These are phyloP conservation scores for Chaetura pelagica DNA, from an alignment of 2,113 vertebrate species.

Conservation along the genomic window DNA sequence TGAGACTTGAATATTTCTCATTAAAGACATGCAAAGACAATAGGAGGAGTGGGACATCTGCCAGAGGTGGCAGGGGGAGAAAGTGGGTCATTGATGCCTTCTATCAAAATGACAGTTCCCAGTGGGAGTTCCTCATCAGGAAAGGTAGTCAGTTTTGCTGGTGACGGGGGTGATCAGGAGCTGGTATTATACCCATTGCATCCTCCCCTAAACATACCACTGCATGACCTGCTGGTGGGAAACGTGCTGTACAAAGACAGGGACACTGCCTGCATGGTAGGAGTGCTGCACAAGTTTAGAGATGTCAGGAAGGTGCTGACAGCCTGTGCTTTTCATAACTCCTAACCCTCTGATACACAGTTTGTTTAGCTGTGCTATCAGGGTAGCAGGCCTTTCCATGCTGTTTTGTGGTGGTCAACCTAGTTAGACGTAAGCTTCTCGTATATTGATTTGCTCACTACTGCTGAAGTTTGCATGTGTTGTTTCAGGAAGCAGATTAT, in stretches of 20 bases:
- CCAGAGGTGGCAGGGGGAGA: not conserved
- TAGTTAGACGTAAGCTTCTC: not conserved
- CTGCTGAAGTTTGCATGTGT: not conserved
- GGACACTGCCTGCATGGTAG: not conserved
- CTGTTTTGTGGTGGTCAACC: not conserved
- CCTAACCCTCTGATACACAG: not conserved
- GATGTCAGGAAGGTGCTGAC: not conserved
- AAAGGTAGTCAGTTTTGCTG: slow-evolving; percentile 7
- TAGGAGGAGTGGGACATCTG: slow-evolving; percentile 10
- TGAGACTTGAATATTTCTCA: not conserved
- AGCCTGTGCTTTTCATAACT: not conserved
- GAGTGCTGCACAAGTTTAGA: not conserved
- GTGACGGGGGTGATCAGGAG: not conserved
- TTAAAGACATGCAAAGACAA: not conserved
- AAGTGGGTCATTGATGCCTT: slow-evolving; percentile 2
- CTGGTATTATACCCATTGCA: not conserved
- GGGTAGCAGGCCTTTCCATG: not conserved
- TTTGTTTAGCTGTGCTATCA: not conserved
- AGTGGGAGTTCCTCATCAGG: not conserved
- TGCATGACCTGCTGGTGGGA: slow-evolving; percentile 37
- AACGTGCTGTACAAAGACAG: not conserved
- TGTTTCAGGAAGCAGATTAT: not conserved
- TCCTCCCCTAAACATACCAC: not conserved
- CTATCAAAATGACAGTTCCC: slow-evolving; percentile 37
- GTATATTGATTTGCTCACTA: not conserved